A percentile compares a stretch with the other conserved stretches of the same genome.
Evolutionary conservation across 2,888 invertebrate genomes (phyloP).

Genomic region (Ceramica pisi): DNA sequence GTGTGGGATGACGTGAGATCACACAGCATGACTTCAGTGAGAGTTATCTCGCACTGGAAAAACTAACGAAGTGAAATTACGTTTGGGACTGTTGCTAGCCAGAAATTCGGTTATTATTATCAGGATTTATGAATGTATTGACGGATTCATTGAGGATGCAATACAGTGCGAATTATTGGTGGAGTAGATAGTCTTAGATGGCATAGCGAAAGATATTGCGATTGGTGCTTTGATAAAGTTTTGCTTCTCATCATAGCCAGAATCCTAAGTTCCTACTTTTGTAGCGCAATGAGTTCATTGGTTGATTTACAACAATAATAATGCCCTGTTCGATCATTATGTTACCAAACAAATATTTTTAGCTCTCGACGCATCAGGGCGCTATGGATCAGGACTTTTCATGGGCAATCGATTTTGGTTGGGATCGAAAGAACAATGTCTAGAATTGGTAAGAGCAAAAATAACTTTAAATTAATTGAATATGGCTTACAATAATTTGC

Average conservation of each 20-base stretch:
- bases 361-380: slow-evolving; percentile 87
- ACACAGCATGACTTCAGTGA: slow-evolving; percentile 65
- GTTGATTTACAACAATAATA: no score
- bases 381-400: slow-evolving; percentile 84
- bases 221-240: background rate
- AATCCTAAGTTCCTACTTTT: no score
- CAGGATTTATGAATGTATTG: background rate
- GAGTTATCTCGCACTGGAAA: slow-evolving; percentile 53
- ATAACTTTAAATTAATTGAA: background rate
- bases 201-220: background rate
- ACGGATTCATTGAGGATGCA: no score
- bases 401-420: slow-evolving; percentile 87
- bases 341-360: slow-evolving; percentile 47
- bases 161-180: no score
- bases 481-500: background rate
- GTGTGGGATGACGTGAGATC: slow-evolving; percentile 54
- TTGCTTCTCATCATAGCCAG: no score
- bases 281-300: no score
- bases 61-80: slow-evolving; percentile 57
- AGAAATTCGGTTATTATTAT: slow-evolving; percentile 7
- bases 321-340: no score
- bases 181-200: background rate
- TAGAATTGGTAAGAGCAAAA: slow-evolving; percentile 77
- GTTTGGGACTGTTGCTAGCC: slow-evolving; percentile 30
- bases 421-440: slow-evolving; percentile 85